Evolutionary conservation across 2,113 vertebrate genomes (phyloP), one percentile per base, ranked within the genome.

Genomic region (Coracopsis vasa): DNA sequence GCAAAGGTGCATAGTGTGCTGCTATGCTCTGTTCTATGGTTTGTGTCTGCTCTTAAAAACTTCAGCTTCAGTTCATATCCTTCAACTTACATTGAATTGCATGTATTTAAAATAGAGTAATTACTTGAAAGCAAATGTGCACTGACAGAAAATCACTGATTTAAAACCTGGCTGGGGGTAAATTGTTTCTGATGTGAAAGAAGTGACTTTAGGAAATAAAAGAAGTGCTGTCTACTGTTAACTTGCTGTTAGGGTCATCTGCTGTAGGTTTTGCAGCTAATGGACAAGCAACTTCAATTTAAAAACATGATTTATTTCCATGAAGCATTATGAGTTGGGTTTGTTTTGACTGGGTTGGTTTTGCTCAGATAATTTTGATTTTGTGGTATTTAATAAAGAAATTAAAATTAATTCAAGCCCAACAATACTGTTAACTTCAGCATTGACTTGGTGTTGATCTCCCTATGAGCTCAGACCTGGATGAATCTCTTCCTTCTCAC

Each of bases 161-260:
- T 90, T 95, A 88, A 97, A 97, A 94, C 39, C 53, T 95, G 51
- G 72, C 42, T 75, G 64, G 77, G 86, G 61, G 65, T 69, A 72
- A 92, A 87, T 82, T 88, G 53, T 93, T 95, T 96, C 71, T 83
- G 66, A 93, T 75, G 70, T 73, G 81, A 72, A 37, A 29, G 64
- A 89, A 79, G 44, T 66, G 48, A 80, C 54, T 94, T 95, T 16
- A 78, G 62, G 42, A 3, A 58, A 35, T 58, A 35, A 35, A 58
- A 24, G 33, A 58, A 58, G 56, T 58, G 23, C 60, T 72, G 78
- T 61, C 89, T 95, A 61, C 75, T 90, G 71, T 80, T 90, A 48
- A 47, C 84, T 93, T 95, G 65, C 86, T 95, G 3, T 87, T 71
- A 77, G 79, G 47, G 72, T 92, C 50, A 73, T n/a, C 37, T 84